Evolutionary conservation across 2,797 vertebrate species (phyloP).

Genomic region (Brotula barbata): DNA sequence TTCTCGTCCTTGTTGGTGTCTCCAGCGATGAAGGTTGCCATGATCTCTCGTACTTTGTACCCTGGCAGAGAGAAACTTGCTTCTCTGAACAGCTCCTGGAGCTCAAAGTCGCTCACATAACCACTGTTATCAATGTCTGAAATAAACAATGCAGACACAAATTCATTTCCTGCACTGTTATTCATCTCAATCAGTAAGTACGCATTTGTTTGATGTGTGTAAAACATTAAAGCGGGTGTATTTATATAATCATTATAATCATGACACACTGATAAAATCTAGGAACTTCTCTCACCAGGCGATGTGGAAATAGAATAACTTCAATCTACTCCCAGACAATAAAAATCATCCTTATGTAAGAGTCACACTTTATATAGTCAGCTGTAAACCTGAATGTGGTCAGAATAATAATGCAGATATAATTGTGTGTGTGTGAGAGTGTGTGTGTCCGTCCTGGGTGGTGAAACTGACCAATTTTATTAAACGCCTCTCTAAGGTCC

Average conservation of each 20-base stretch:
- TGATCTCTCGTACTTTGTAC: conserved; percentile 92
- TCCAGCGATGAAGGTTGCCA: conserved; percentile 88
- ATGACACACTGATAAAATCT: conserved; percentile 24
- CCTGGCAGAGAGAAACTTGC: conserved; percentile 92
- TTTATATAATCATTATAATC: neutral
- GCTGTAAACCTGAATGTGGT: conserved; percentile 42
- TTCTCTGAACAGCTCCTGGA: conserved; percentile 96
- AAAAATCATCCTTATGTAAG: conserved; percentile 48
- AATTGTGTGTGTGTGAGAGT: neutral
- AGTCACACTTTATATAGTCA: conserved; percentile 47
- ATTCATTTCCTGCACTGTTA: neutral
- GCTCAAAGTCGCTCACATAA: conserved; percentile 93
- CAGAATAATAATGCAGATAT: neutral
- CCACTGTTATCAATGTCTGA: conserved; percentile 95
- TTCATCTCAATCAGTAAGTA: too few species aligned
- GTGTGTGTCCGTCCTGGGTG: conserved; percentile 1
- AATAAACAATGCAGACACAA: conserved; percentile 33
- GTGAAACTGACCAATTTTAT: conserved; percentile 87
- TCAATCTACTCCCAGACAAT: conserved; percentile 12
- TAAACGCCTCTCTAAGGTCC: conserved; percentile 91
- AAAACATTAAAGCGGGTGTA: too few species aligned
- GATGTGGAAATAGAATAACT: neutral
- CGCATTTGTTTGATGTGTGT: too few species aligned
- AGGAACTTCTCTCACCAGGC: neutral
- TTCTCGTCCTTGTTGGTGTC: conserved; percentile 94